phyloP scores from a whole-genome alignment of 2,888 invertebrate species.

The Oscheius myriophilus region DNA sequence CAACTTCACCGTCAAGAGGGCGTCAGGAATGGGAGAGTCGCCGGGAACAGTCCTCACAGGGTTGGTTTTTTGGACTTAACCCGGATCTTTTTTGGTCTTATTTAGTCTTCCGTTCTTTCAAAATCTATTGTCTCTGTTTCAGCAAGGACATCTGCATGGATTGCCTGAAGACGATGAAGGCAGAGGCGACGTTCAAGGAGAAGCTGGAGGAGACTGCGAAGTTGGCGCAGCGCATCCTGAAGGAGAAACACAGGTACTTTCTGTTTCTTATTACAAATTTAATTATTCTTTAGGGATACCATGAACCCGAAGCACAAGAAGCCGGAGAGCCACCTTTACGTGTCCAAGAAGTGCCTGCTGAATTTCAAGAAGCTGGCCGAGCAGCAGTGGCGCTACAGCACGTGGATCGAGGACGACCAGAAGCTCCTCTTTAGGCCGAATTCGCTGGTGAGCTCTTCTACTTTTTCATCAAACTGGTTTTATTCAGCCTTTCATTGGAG shows the following conservation, averaged over 20 bases:
- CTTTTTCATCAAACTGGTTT: too few species aligned
- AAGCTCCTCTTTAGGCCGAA: background rate
- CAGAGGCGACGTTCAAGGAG: slow-evolving; percentile 51
- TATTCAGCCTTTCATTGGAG: too few species aligned
- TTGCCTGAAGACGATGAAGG: slow-evolving; percentile 50
- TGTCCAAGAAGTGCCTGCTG: slow-evolving; percentile 38
- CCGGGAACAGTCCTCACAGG: slow-evolving; percentile 32
- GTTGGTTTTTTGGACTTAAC: slow-evolving; percentile 14
- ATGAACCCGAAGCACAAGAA: background rate
- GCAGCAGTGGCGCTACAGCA: slow-evolving; percentile 16
- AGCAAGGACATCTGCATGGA: slow-evolving; percentile 61
- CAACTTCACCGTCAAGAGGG: slow-evolving; percentile 31
- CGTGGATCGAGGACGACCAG: background rate
- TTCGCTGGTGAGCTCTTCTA: too few species aligned
- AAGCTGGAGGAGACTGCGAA: slow-evolving; percentile 43
- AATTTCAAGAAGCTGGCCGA: slow-evolving; percentile 42
- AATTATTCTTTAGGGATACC: background rate
- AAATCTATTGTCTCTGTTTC: slow-evolving; percentile 26
- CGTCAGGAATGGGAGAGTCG: slow-evolving; percentile 13
- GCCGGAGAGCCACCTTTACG: slow-evolving; percentile 35
- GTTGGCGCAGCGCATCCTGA: slow-evolving; percentile 39
- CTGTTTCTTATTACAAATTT: slow-evolving; percentile 21
- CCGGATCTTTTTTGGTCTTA: background rate
- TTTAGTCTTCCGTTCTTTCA: background rate
- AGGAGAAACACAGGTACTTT: slow-evolving; percentile 42